Conservation (phyloP, 2,888 invertebrate genomes). For the Onthophagus sagittarius region DNA sequence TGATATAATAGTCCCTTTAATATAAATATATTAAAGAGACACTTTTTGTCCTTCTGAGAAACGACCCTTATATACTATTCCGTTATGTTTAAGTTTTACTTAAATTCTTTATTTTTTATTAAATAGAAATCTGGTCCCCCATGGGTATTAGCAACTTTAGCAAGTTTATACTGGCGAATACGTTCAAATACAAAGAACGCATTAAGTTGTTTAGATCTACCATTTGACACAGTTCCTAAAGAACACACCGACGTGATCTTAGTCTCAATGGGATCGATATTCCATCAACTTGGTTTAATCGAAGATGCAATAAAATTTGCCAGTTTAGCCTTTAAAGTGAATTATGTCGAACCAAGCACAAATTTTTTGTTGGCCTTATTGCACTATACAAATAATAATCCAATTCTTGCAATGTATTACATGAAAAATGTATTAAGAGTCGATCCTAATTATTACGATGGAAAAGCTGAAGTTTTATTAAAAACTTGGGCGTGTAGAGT, state of each 20-base stretch:
- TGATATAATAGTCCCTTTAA: too few species aligned
- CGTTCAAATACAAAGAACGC: conserved; percentile 66
- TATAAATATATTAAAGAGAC: too few species aligned
- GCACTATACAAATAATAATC: conserved; percentile 61
- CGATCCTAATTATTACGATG: conserved; percentile 52
- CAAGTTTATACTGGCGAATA: conserved; percentile 76
- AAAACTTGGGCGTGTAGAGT: conserved; percentile 55
- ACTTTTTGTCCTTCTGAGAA: too few species aligned
- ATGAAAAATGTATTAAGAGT: conserved; percentile 59
- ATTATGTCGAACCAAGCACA: conserved; percentile 66
- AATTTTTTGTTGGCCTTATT: conserved; percentile 66
- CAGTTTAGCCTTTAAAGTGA: conserved; percentile 59
- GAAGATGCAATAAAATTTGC: conserved; percentile 62
- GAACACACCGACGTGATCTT: conserved; percentile 64
- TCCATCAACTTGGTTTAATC: conserved; percentile 61
- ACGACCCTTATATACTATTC: too few species aligned
- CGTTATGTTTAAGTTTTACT: too few species aligned
- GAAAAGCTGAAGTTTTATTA: conserved; percentile 52
- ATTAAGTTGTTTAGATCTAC: conserved; percentile 64
- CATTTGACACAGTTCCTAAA: conserved; percentile 55
- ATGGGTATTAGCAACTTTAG: conserved; percentile 70
- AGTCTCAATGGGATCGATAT: conserved; percentile 65
- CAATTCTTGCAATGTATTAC: conserved; percentile 59
- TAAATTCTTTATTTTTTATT: conserved; percentile 10
- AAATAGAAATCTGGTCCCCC: conserved; percentile 65